A percentile compares a stretch with the other conserved stretches of the same genome.
phyloP scores from a whole-genome alignment of 2,113 vertebrate species.

The Gambusia holbrooki region DNA sequence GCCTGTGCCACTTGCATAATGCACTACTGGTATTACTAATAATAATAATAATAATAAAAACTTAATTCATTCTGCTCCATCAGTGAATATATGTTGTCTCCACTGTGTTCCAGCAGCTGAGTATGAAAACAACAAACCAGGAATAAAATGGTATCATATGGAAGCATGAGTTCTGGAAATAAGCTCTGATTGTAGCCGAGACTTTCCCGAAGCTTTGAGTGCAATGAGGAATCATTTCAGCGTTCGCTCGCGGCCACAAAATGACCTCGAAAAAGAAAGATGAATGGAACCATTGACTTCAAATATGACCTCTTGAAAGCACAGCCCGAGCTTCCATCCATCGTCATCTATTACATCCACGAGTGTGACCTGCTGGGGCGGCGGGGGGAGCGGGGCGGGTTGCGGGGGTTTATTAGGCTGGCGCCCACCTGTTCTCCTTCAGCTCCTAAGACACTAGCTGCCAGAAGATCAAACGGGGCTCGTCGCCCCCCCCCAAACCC shows the following conservation, averaged over 20 bases:
- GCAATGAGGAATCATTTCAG: conserved; percentile 41
- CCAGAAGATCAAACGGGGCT: conserved; percentile 71
- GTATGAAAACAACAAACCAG: conserved; percentile 19
- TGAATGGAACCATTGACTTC: conserved; percentile 69
- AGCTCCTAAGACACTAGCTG: conserved; percentile 59
- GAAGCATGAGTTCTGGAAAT: conserved; percentile 11
- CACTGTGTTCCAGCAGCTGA: conserved; percentile 3
- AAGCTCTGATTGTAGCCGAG: conserved; percentile 6
- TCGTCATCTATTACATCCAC: conserved; percentile 69
- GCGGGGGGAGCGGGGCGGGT: background rate
- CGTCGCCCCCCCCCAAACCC: conserved; percentile 32
- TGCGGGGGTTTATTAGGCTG: background rate
- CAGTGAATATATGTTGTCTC: conserved; percentile 44
- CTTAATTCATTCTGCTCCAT: conserved; percentile 40
- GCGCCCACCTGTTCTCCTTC: conserved; percentile 69
- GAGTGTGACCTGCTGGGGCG: conserved; percentile 58
- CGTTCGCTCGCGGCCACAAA: conserved; percentile 50
- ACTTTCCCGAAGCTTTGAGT: conserved; percentile 8
- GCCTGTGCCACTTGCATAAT: conserved; percentile 24
- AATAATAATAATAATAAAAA: conserved; percentile 51
- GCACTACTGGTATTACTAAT: conserved; percentile 58
- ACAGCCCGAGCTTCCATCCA: conserved; percentile 48
- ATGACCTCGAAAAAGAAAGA: conserved; percentile 62
- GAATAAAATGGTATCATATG: conserved; percentile 12
- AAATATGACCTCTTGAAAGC: conserved; percentile 65